Evolutionary conservation across 64 coral and sea anemone genomes (phyloP), one percentile per base, ranked within the genome.

Genomic region (Stichodactyla mertensii): DNA sequence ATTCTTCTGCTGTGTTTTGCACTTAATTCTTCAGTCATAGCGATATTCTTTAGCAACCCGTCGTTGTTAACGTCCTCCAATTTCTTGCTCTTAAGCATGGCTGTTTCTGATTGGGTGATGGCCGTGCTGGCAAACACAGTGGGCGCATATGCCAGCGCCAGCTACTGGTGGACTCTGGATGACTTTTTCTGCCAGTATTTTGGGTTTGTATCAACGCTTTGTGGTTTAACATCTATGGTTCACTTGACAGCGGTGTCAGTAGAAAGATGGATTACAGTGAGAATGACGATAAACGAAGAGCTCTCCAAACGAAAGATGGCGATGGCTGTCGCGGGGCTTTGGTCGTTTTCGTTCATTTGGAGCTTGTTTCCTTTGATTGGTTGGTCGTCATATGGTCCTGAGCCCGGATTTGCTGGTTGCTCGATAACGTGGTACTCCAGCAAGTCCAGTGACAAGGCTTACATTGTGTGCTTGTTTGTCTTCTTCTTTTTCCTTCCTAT

Each of bases 41-140:
- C 14, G 16, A 20, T 85, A 7, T 57, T 85, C 16, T 20, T 64
- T 16, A 16, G 31, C 18, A 85, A 52, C 24, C 55, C 14, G 4
- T 57, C 60, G 13, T 15, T 85, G 20, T 36, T 89, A n/a, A 55
- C 55, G 13, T 82, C 82, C 7, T 27, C 54, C n/a, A 89, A 95
- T 52, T 22, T 92, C 6, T n/a, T 95, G 20, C 14, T 95, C 16
- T 69, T 95, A 16, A 95, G 93, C 85, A 87, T 95, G 91, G 86
- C 90, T 2, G 57, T 92, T 16, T 89, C 86, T 88, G 93, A 95
- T 86, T 92, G 90, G 77, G 16, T 92, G 54, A 82, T 85, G 74
- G 83, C 88, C 6, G 54, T 69, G 4, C 26, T 92, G n/a, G 28
- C 77, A 19, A 66, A 86, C 27, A 58, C 90, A 53, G 52, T 95